Conservation (phyloP, 2,797 vertebrate species). For the Momotus momota region DNA sequence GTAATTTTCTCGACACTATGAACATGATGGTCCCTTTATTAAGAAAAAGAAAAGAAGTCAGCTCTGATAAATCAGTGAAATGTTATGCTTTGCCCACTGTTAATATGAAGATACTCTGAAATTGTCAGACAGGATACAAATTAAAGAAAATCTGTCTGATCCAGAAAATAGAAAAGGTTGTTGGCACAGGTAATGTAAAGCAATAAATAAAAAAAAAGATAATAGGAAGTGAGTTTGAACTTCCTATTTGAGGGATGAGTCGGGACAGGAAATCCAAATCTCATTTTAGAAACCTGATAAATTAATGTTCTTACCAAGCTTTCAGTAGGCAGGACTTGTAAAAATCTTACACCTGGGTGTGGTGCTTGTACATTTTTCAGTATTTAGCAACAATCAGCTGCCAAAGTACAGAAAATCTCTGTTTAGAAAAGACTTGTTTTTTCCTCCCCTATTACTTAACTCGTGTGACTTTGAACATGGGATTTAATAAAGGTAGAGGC, state of each 20-base stretch:
- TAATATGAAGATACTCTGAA: neutral
- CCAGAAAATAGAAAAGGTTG: neutral
- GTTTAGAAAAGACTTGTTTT: neutral
- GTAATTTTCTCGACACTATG: neutral
- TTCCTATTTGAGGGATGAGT: fast-evolving
- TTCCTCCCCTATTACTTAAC: neutral
- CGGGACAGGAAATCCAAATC: neutral
- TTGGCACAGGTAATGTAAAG: neutral
- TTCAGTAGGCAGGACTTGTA: neutral
- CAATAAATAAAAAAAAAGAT: neutral
- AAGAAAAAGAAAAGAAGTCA: neutral
- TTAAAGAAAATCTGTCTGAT: neutral
- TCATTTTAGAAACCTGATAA: neutral
- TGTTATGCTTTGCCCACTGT: neutral
- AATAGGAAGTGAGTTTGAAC: neutral
- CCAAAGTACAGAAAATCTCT: neutral
- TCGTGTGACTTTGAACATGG: neutral
- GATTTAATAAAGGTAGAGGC: neutral
- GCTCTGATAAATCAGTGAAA: neutral
- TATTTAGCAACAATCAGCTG: neutral
- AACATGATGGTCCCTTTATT: neutral
- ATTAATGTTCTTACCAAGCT: neutral
- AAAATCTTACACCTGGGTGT: neutral
- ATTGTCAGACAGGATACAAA: neutral
- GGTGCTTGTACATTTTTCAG: neutral